Percentiles rank a stretch among this genome's conserved stretches.
Conservation (phyloP, 37 sponge, comb jelly and placozoan genomes). For the Beroe forskalii region DNA sequence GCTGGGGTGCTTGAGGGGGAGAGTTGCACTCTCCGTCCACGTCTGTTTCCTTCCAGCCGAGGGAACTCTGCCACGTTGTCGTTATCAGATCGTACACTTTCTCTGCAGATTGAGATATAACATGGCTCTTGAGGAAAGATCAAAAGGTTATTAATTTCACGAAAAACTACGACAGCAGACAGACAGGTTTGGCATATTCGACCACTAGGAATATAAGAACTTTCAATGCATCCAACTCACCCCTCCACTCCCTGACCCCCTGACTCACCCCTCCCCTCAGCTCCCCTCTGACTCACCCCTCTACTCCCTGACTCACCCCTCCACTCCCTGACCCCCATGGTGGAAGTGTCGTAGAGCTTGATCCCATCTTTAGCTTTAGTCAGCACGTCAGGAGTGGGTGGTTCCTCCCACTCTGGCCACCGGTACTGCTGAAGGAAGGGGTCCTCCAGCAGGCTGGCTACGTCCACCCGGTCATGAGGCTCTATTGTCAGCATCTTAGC, state of each 20-base stretch:
- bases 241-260: too few species aligned
- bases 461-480: background rate
- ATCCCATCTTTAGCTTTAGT: background rate
- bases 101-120: background rate
- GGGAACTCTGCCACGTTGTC: constrained; percentile 39
- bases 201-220: too few species aligned
- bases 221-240: too few species aligned
- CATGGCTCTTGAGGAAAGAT: too few species aligned
- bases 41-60: background rate
- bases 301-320: too few species aligned
- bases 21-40: background rate
- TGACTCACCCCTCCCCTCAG: too few species aligned
- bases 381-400: background rate
- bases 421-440: constrained; percentile 9
- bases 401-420: constrained; percentile 12
- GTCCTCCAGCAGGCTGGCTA: background rate
- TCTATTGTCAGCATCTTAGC: constrained; percentile 49
- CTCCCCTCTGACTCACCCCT: too few species aligned
- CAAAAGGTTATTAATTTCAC: too few species aligned
- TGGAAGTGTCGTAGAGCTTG: background rate
- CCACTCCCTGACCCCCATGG: constrained; percentile 39
- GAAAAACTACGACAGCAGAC: too few species aligned
- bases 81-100: constrained; percentile 25
- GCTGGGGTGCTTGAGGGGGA: constrained; percentile 17
- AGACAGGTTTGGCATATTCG: too few species aligned